Conservation (phyloP, 1,140 invertebrate genomes). For the Platyscapa corneri region DNA sequence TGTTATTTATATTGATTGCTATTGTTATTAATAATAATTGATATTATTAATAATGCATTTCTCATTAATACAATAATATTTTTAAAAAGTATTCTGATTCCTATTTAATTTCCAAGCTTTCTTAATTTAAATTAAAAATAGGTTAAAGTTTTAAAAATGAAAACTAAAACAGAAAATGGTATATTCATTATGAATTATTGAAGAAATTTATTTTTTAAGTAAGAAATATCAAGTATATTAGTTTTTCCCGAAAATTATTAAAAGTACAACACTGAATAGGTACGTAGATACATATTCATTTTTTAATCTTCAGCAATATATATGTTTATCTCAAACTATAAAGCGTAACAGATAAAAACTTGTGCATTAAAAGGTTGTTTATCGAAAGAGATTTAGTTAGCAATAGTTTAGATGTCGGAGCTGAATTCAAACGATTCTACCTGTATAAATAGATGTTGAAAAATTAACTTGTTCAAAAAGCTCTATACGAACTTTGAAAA, state of each 20-base stretch:
- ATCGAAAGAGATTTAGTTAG: neutral
- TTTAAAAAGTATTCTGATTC: neutral
- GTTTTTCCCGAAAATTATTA: neutral
- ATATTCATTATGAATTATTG: neutral
- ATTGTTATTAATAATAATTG: too few species aligned
- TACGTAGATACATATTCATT: neutral
- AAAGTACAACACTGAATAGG: neutral
- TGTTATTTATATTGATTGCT: too few species aligned
- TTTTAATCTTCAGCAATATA: neutral
- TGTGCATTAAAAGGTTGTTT: neutral
- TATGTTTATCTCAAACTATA: neutral
- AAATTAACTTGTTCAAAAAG: neutral
- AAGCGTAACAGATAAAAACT: conserved; percentile 1
- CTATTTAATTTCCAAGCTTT: neutral
- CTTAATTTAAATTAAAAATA: too few species aligned
- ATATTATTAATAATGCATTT: neutral
- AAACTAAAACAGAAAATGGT: neutral
- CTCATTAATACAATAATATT: neutral
- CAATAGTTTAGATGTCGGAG: neutral
- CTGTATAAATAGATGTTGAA: neutral
- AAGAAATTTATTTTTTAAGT: neutral
- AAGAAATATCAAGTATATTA: neutral
- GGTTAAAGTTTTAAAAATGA: neutral
- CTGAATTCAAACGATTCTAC: neutral
- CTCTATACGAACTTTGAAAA: neutral